A percentile compares a stretch with the other conserved stretches of the same genome.
phyloP scores from a whole-genome alignment of 30 jellyfish, hydroid and myxozoan species.

The Aurelia aurita complex sp. Pacific region DNA sequence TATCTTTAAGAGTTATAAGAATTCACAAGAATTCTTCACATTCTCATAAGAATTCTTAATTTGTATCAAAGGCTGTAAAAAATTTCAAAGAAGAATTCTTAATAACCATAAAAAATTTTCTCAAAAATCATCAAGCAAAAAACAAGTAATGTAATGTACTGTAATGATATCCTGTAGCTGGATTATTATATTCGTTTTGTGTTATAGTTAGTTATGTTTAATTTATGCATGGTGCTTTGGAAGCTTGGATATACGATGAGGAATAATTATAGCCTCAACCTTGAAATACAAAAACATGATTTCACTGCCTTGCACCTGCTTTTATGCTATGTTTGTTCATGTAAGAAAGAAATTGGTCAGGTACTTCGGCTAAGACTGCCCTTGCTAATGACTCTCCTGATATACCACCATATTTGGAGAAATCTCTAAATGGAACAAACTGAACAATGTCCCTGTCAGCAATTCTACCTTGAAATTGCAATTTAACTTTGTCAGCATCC shows the following conservation, averaged over 20 bases:
- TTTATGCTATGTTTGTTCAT: conserved; percentile 73
- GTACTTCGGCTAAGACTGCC: conserved; percentile 90
- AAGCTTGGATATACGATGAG: too few relatives aligned
- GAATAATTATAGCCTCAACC: too few relatives aligned
- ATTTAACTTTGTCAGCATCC: conserved; percentile 76
- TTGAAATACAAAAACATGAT: background rate
- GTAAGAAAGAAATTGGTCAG: conserved; percentile 75
- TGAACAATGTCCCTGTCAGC: conserved; percentile 98
- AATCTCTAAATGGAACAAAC: conserved; percentile 90
- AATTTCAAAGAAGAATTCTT: too few relatives aligned
- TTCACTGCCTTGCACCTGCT: conserved; percentile 37
- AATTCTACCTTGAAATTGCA: conserved; percentile 55
- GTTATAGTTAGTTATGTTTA: too few relatives aligned
- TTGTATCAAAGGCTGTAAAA: too few relatives aligned
- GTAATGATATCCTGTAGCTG: too few relatives aligned
- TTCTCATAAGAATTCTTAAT: too few relatives aligned
- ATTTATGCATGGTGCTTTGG: too few relatives aligned
- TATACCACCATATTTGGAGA: conserved; percentile 50
- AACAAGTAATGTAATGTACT: too few relatives aligned
- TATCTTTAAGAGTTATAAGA: too few relatives aligned
- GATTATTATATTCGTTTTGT: too few relatives aligned
- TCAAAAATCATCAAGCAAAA: background rate
- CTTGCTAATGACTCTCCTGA: conserved; percentile 80
- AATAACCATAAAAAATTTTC: background rate
- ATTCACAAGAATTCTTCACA: too few relatives aligned